A percentile compares a stretch with the other conserved stretches of the same genome.
phyloP scores from a whole-genome alignment of 2,113 vertebrate species.

The Xiphorhynchus elegans region DNA sequence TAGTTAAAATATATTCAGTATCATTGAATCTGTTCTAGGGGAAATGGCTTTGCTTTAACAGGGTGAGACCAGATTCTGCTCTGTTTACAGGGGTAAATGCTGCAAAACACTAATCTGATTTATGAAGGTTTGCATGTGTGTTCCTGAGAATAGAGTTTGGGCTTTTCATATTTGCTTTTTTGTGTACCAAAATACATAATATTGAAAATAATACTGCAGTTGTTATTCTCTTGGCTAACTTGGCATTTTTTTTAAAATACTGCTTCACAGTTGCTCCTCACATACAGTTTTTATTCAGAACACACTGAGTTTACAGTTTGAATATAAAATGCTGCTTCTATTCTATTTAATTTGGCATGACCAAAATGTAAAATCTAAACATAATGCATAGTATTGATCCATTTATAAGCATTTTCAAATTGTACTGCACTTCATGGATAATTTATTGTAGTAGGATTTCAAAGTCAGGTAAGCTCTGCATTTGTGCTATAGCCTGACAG shows the following conservation, averaged over 20 bases:
- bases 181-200: not conserved
- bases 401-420: not conserved
- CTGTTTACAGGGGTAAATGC: not conserved
- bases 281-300: not conserved
- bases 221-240: not conserved
- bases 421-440: not conserved
- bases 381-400: not conserved
- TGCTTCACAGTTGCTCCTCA: not conserved
- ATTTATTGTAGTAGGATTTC: conserved; percentile 36
- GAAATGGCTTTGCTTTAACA: rapidly evolving
- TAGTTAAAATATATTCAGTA: not conserved
- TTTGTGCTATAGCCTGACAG: conserved; percentile 42
- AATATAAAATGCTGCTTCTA: not conserved
- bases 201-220: not conserved
- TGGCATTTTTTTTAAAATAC: not conserved
- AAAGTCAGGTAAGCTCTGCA: conserved; percentile 26
- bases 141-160: not conserved
- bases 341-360: not conserved
- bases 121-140: not conserved
- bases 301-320: not conserved
- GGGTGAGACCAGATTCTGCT: not conserved
- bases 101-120: not conserved
- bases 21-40: not conserved
- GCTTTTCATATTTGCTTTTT: not conserved
- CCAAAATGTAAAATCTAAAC: not conserved